Evolutionary conservation across 2,797 vertebrate species (phyloP).

Genomic region (Bradypodion ventrale): DNA sequence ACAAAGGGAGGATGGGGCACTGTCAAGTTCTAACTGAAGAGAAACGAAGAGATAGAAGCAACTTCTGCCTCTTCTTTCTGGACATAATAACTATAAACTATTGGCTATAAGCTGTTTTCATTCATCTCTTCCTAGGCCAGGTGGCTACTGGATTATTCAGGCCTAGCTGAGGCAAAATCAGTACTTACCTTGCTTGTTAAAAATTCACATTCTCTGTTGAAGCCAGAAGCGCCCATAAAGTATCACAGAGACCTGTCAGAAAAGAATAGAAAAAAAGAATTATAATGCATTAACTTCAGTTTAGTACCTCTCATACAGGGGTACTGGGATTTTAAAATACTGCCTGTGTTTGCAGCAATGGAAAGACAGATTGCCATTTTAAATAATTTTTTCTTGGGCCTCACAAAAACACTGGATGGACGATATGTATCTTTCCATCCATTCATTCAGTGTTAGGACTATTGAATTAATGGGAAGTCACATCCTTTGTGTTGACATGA

Average conservation of each 20-base stretch:
- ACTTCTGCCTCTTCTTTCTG: no score
- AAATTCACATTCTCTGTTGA: not conserved
- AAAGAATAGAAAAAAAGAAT: not conserved
- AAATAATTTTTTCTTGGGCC: not conserved
- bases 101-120: no score
- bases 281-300: conserved; percentile 21
- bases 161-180: no score
- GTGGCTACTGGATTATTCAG: no score
- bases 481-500: not conserved
- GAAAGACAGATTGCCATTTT: not conserved
- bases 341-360: no score
- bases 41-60: no score
- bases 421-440: no score
- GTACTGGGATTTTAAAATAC: not conserved
- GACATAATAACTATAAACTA: no score
- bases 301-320: not conserved
- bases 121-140: no score
- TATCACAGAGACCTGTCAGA: not conserved
- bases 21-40: no score
- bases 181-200: not conserved
- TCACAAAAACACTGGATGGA: no score
- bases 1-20: no score
- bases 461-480: not conserved
- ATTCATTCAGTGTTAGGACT: not conserved
- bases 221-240: not conserved